Conservation (phyloP, 2,797 vertebrate genomes). For the Centroberyx gerrardi region DNA sequence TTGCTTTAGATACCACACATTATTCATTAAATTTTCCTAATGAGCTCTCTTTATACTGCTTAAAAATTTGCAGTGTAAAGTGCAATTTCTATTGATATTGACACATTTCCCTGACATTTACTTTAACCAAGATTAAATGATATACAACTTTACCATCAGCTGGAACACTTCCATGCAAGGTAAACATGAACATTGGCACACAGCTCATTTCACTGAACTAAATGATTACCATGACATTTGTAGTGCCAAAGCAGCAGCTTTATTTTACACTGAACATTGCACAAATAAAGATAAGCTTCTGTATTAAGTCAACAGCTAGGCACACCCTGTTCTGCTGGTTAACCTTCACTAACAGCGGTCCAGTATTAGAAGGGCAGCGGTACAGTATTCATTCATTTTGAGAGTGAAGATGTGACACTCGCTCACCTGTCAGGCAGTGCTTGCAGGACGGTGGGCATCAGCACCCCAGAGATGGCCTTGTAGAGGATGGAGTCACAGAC, state of each 20-base stretch:
- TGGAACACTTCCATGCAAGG: neutral
- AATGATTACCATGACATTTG: too few species aligned
- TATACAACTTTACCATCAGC: neutral
- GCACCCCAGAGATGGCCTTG: slow-evolving; percentile 98
- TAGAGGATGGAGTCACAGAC: slow-evolving; percentile 99
- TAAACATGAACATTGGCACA: too few species aligned
- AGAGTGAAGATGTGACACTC: neutral
- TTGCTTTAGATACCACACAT: neutral
- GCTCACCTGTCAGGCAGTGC: slow-evolving; percentile 97
- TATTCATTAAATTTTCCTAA: neutral
- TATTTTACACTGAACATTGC: too few species aligned
- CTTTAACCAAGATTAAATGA: neutral
- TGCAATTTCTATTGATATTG: neutral
- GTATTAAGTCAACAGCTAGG: too few species aligned
- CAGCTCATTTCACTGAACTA: too few species aligned
- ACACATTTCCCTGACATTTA: neutral
- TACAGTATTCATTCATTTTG: neutral
- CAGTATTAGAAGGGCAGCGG: neutral
- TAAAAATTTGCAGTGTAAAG: slow-evolving; percentile 1
- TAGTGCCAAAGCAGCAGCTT: too few species aligned
- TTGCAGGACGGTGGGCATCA: slow-evolving; percentile 98
- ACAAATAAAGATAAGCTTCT: too few species aligned
- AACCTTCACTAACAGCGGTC: too few species aligned
- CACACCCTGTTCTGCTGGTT: too few species aligned
- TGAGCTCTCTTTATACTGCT: neutral